Evolutionary conservation across 2,797 vertebrate species (phyloP).

Genomic region (Lepilemur ruficaudatus): DNA sequence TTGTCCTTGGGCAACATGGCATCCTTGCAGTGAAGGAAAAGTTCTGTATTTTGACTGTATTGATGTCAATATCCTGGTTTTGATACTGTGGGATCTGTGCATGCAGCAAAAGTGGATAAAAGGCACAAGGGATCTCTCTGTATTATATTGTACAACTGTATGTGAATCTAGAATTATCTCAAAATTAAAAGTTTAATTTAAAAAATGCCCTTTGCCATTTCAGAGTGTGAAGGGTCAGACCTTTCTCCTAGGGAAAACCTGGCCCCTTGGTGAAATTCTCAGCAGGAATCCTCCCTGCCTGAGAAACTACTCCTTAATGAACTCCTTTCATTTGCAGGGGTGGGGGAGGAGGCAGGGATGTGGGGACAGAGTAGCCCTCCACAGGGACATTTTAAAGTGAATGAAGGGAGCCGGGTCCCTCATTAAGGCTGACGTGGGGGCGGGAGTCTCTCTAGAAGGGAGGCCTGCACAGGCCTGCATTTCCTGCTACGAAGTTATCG

Average conservation of each 20-base stretch:
- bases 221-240: background rate
- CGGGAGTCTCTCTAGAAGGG: background rate
- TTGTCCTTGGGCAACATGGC: background rate
- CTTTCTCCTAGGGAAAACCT: background rate
- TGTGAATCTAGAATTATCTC: background rate
- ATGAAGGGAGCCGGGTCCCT: slow-evolving; percentile 55
- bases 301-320: slow-evolving; percentile 52
- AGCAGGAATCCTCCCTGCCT: background rate
- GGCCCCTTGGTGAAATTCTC: slow-evolving; percentile 42
- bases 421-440: slow-evolving; percentile 56
- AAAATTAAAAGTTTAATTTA: slow-evolving; percentile 6
- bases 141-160: background rate
- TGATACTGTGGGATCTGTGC: background rate
- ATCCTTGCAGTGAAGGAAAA: background rate
- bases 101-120: background rate
- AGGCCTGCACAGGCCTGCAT: slow-evolving; percentile 51
- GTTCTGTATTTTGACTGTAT: background rate
- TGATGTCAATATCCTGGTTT: background rate
- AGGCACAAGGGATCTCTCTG: background rate
- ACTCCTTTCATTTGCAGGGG: slow-evolving; percentile 68
- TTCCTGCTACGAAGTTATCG: slow-evolving; percentile 50
- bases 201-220: slow-evolving; percentile 21
- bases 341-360: background rate
- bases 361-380: background rate
- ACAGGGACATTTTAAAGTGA: slow-evolving; percentile 72